Percentiles rank a stretch among this genome's conserved stretches.
Evolutionary conservation across 2,113 vertebrate species (phyloP).

Genomic region (Esox niger): DNA sequence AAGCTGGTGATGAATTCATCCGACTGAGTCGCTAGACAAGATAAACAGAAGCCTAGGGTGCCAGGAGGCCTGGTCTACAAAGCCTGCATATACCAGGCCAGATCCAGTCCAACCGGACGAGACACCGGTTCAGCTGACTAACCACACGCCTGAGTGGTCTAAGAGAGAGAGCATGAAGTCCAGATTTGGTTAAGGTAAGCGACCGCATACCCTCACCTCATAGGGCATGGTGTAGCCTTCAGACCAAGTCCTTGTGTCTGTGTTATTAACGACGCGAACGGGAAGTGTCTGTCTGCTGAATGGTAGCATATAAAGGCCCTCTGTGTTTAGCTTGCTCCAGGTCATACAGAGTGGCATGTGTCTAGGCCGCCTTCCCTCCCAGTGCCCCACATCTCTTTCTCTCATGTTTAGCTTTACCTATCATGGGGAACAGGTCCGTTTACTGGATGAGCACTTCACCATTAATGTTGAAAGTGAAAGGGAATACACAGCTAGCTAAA

Average conservation of each 20-base stretch:
- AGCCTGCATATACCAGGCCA: not conserved
- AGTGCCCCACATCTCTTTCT: constrained; percentile 8
- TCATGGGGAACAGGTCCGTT: constrained; percentile 21
- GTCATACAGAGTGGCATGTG: constrained; percentile 42
- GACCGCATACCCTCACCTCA: not conserved
- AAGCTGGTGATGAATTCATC: not conserved
- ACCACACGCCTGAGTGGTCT: constrained; percentile 7
- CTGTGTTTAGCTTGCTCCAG: constrained; percentile 49
- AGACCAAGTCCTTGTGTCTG: not conserved
- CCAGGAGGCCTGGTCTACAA: not conserved
- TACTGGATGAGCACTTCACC: constrained; percentile 2
- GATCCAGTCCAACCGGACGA: not conserved
- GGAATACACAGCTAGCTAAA: not conserved
- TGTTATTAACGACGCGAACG: not conserved
- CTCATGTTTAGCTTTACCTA: constrained; percentile 14
- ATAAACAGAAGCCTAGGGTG: not conserved
- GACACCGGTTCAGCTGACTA: not conserved
- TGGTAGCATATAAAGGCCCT: constrained; percentile 50
- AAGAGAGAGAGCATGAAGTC: not conserved
- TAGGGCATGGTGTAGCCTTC: not conserved
- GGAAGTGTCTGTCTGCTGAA: constrained; percentile 14
- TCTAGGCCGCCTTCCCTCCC: constrained; percentile 17
- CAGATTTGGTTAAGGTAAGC: not conserved
- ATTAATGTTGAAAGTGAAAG: constrained; percentile 8
- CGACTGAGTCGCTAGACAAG: not conserved